Conservation (phyloP, 37 sponge, comb jelly and placozoan genomes). For the Aplysina aerophoba region DNA sequence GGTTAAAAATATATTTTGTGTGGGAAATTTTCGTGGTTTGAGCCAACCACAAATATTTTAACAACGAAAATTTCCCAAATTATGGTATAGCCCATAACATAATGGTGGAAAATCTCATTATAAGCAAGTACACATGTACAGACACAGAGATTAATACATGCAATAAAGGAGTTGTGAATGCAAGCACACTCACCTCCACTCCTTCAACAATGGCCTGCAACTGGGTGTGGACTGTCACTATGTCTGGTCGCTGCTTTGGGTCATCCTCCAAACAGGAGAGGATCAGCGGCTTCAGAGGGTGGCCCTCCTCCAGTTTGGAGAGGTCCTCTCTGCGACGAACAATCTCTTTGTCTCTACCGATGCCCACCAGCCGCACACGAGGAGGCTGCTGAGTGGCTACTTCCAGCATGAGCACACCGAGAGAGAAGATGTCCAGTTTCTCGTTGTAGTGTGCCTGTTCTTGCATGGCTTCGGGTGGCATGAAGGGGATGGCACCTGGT, state of each 20-base stretch:
- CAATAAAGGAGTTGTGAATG: no score
- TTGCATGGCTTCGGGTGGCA: conserved; percentile 6
- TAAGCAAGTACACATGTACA: no score
- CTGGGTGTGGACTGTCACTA: neutral
- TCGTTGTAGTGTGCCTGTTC: neutral
- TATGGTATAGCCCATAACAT: no score
- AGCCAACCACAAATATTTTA: no score
- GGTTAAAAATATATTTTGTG: no score
- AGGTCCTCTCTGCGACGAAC: neutral
- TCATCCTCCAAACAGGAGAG: neutral
- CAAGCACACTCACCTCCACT: neutral
- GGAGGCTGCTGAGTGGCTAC: conserved; percentile 10
- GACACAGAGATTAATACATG: no score
- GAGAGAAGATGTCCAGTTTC: neutral
- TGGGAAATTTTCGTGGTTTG: no score
- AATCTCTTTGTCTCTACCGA: neutral
- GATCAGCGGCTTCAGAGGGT: neutral
- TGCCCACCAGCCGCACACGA: neutral
- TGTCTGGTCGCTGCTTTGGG: neutral
- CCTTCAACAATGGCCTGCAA: neutral
- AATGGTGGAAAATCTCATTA: no score
- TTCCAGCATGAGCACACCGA: conserved; percentile 2
- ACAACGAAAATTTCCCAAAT: no score
- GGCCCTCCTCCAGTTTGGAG: neutral
- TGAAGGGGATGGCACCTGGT: neutral